A percentile compares a stretch with the other conserved stretches of the same genome.
Evolutionary conservation across 2,888 invertebrate species (phyloP).

Genomic region (Aphidoletes aphidimyza): DNA sequence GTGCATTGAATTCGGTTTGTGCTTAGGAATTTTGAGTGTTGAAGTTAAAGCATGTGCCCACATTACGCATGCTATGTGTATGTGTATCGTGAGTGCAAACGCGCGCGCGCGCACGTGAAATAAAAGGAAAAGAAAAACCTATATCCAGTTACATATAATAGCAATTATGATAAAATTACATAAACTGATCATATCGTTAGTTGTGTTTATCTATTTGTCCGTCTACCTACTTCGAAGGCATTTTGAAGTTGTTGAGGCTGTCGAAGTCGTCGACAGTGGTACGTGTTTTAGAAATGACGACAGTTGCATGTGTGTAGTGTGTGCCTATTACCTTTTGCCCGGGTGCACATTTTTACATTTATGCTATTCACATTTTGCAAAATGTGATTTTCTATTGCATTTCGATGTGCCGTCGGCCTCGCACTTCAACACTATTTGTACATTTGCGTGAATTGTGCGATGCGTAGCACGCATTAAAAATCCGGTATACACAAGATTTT

Average conservation of each 20-base stretch:
- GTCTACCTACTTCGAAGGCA: background rate
- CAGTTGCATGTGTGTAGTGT: background rate
- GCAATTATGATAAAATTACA: conserved; percentile 50
- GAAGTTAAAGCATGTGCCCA: background rate
- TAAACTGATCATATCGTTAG: conserved; percentile 50
- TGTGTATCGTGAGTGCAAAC: too few relatives aligned
- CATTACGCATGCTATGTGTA: conserved; percentile 9
- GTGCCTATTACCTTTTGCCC: background rate
- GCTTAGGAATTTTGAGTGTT: background rate
- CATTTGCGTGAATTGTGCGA: background rate
- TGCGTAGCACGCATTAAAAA: background rate
- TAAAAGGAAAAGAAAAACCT: background rate
- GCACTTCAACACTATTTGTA: background rate
- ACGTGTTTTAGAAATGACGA: conserved; percentile 28
- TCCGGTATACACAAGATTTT: background rate
- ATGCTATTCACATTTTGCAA: background rate
- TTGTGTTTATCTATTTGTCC: conserved; percentile 1
- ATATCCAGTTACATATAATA: conserved; percentile 21
- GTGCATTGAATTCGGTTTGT: background rate
- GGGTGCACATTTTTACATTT: background rate
- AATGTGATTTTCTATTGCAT: background rate
- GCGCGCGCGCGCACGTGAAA: background rate
- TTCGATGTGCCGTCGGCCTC: background rate
- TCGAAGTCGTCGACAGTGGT: background rate
- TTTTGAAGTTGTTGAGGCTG: background rate